Base-by-base conservation (phyloP, 2,797 vertebrate species). In the Apodemus agrarius region DNA sequence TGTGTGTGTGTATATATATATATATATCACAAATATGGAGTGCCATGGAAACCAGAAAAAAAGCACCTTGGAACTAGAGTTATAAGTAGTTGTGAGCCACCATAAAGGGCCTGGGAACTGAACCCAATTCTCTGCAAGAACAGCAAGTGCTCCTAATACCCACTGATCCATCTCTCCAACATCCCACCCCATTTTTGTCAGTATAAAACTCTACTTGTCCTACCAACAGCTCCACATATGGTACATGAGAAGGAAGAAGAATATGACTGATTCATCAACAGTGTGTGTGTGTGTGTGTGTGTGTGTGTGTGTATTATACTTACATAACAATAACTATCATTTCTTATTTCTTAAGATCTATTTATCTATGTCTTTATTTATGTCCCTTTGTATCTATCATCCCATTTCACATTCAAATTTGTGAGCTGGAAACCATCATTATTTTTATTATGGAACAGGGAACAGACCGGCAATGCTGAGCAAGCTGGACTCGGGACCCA, bases 181-280 rank as follows among this genome's bases (percentile, higher is more conserved):
- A 29, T 26, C 16, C 17, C 9, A 34, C 6, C 6, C 7, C 24
- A 43, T 61, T 31, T 83, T 21, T 63, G 16, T 46, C 46, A 85
- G 92, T 75, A 76, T 75, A 97, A 95, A 97, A 75, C 91, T 96
- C 43, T 93, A n/a, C 93, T 97, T 95, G 89, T 96, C 95, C 85
- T 96, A 98, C 97, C 74, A 54, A 95, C 75, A 97, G 98, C 97
- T 97, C 72, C 81, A 81, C 93, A 95, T 26, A 1, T n/a, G n/a
- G 84, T 0, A 4, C 96, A 43, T 90, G 40, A 84, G 26, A 46
- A 84, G 59, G 59, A 65, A 63, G 22, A 82, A 37, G n/a, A 24
- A 43, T 9, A 43, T 0, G n/a, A n/a, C 65, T 79, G 59, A n/a
- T 65, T 54, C 8, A 16, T 29, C 52, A 46, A 46, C 0, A 40